Evolutionary conservation across 2,888 invertebrate genomes (phyloP), one percentile per base, ranked within the genome.

Genomic region (Meta bourneti): DNA sequence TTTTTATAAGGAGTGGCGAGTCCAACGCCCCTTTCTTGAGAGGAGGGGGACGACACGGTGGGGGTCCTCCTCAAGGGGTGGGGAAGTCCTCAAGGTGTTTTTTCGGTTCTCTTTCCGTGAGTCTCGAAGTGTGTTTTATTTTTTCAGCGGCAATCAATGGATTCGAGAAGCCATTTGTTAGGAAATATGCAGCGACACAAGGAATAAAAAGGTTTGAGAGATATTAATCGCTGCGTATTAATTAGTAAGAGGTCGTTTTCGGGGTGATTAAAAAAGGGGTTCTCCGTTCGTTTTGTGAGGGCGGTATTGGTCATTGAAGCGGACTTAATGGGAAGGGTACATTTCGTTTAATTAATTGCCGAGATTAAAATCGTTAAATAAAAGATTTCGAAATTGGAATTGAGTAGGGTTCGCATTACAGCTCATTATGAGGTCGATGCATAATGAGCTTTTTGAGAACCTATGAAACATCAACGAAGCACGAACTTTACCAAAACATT

Each of bases 1-100:
- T 87, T 87, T 87, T 87, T 87, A 72, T 69, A 54, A 83, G 72
- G 52, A 49, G 52, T 61, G 77, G 69, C 49, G 49, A 48, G 54
- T 61, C 61, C 52, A 8, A 11, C 13, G 20, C 75, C 85, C 77
- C 61, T 77, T 49, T 49, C 20, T 61, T n/a, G 8, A 72, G 20
- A 19, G 72, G 72, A 4, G 34, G 34, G 34, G 34, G 34, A 4
- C 34, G 34, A 34, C 34, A 34, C 34, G 4, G 61, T 61, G 61
- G 61, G 20, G 20, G n/a, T 72, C 20, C 72, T 9, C 16, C 19
- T 11, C 54, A 34, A 20, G 34, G 79, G 61, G 79, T 79, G 79
- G 81, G 61, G 70, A 70, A 70, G 16, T 61, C 61, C 70, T 81
- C 48, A 81, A 70, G 81, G n/a, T 61, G 61, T 34, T 16, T 79